Base-by-base conservation (phyloP, 1,140 invertebrate genomes). In the Zaprionus davidi region DNA sequence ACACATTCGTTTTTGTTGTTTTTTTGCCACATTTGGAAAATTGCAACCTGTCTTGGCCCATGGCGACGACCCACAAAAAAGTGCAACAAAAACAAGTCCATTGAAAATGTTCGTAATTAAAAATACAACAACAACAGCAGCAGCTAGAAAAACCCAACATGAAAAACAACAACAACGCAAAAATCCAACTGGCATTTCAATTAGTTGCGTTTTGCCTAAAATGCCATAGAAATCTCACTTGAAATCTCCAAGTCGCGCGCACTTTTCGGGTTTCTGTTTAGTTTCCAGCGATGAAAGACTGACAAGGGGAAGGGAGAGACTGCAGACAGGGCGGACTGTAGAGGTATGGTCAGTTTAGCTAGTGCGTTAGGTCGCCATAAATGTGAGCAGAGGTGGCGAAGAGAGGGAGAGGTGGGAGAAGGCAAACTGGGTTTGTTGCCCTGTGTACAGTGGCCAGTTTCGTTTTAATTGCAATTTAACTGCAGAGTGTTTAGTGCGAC, bases 401-500 rank as follows among this genome's bases (percentile, higher is more conserved):
- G 66, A 55, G 22, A 26, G 34, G 3, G 41, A 9, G 11, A 20
- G 34, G n/a, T 36, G 56, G 15, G 5, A 17, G 26, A 5, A 15
- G 26, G 44, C 15, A 11, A 28, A 15, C 26, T 38, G 17, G 28
- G 36, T 76, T 72, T 80, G 65, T 55, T 60, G 67, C 63, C 53
- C 53, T 68, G 58, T 67, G 62, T 41, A 24, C 38, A 56, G 22
- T 38, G 49, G 41, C 38, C 57, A 38, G 57, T 77, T 77, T 67
- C 51, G 71, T 64, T 78, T 88, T 87, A 87, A 87, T 87, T 88
- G 78, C 78, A 80, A 83, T 83, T 87, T 78, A 81, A 87, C 83
- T 78, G 56, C 70, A 68, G 67, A 88, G 67, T 78, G 63, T 66
- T 88, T 87, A 66, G 62, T 36, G 70, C 78, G 56, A 76, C 17